Evolutionary conservation across 2,888 invertebrate species (phyloP).

Genomic region (Disparrhopalites patrizii): DNA sequence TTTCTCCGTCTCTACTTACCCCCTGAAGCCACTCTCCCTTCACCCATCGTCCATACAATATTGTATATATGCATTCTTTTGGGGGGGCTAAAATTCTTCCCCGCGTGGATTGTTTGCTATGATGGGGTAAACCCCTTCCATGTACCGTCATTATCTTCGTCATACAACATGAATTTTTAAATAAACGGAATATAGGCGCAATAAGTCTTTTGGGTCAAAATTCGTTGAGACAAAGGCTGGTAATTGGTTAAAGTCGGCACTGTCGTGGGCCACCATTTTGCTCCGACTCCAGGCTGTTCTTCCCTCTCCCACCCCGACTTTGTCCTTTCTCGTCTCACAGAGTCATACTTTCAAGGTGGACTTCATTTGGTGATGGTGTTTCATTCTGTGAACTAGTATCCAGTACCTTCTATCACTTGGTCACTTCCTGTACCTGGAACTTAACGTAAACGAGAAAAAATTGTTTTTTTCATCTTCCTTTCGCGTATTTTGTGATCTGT

Average conservation of each 20-base stretch:
- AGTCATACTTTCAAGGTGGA: background rate
- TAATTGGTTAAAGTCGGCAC: background rate
- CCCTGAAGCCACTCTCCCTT: background rate
- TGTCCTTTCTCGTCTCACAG: too few species aligned
- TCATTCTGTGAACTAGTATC: too few species aligned
- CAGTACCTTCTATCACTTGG: too few species aligned
- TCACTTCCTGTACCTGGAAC: too few species aligned
- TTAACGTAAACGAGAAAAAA: too few species aligned
- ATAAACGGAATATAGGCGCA: background rate
- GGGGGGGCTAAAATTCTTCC: background rate
- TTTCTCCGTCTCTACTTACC: background rate
- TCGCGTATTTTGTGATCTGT: too few species aligned
- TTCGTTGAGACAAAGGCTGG: background rate
- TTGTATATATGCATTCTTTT: background rate
- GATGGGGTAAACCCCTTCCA: slow-evolving; percentile 21
- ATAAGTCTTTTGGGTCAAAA: slow-evolving; percentile 12
- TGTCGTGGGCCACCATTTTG: background rate
- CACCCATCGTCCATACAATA: background rate
- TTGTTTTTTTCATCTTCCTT: too few species aligned
- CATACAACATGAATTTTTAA: slow-evolving; percentile 19
- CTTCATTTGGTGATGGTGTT: too few species aligned
- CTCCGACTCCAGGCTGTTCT: background rate
- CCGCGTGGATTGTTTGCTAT: background rate
- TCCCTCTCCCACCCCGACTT: too few species aligned
- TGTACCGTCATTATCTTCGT: slow-evolving; percentile 15